A percentile compares a stretch with the other conserved stretches of the same genome.
phyloP scores from a whole-genome alignment of 2,113 vertebrate genomes.

The Triplophysa dalaica region DNA sequence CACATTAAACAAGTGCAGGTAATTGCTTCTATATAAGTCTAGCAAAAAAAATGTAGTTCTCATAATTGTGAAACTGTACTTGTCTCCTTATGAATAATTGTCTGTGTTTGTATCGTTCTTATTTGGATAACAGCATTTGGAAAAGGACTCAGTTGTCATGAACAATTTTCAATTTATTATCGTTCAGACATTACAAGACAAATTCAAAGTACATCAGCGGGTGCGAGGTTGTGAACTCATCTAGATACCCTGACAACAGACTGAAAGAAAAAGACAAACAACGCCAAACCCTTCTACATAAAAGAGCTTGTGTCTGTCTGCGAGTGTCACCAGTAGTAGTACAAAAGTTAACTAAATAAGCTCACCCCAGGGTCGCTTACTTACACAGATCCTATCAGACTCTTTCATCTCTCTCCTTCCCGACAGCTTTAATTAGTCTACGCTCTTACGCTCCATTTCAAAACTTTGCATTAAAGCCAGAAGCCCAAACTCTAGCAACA shows the following conservation, averaged over 20 bases:
- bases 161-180: neutral
- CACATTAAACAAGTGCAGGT: slow-evolving; percentile 1
- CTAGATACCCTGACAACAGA: no score
- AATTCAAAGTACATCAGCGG: no score
- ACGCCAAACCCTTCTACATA: no score
- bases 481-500: neutral
- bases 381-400: slow-evolving; percentile 21
- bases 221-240: no score
- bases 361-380: slow-evolving; percentile 11
- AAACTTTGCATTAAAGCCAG: slow-evolving; percentile 14
- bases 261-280: no score
- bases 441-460: neutral
- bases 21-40: neutral
- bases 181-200: neutral
- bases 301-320: neutral
- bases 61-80: neutral
- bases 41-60: neutral
- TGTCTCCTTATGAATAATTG: slow-evolving; percentile 14
- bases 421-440: slow-evolving; percentile 30
- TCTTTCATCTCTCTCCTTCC: slow-evolving; percentile 30
- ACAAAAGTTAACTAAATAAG: slow-evolving; percentile 8
- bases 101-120: slow-evolving; percentile 12
- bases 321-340: neutral
- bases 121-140: neutral
- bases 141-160: neutral